Percentiles rank a stretch among this genome's conserved stretches.
These are phyloP conservation scores for Microplitis manilae DNA, from an alignment of 2,888 invertebrate species.

Conservation along the genomic window DNA sequence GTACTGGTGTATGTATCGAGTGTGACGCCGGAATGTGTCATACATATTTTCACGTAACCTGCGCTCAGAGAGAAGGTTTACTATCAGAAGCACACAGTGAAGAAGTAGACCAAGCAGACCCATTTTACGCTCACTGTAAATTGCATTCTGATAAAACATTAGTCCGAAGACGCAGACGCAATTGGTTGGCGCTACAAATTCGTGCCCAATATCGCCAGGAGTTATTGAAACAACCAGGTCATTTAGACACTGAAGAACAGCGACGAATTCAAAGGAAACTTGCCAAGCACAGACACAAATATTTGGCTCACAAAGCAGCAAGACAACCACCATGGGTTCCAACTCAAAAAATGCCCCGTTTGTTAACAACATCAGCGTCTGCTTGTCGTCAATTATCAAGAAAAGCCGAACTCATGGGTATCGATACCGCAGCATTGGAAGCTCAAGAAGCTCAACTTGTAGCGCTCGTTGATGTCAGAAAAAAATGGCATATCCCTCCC, in stretches of 20 bases:
- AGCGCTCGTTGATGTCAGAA: slow-evolving; percentile 87
- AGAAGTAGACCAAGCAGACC: slow-evolving; percentile 93
- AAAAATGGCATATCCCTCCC: slow-evolving; percentile 95
- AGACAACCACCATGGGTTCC: slow-evolving; percentile 92
- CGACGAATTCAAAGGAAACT: slow-evolving; percentile 85
- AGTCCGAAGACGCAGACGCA: slow-evolving; percentile 84
- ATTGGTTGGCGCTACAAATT: slow-evolving; percentile 90
- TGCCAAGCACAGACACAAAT: slow-evolving; percentile 89
- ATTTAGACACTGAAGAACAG: slow-evolving; percentile 79
- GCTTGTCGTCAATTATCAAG: slow-evolving; percentile 86
- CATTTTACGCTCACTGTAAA: slow-evolving; percentile 97
- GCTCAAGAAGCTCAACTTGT: slow-evolving; percentile 88
- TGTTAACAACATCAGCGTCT: slow-evolving; percentile 91
- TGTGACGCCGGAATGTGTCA: slow-evolving; percentile 99
- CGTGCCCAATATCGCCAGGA: slow-evolving; percentile 80
- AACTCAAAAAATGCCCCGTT: slow-evolving; percentile 93
- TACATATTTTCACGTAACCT: slow-evolving; percentile 97
- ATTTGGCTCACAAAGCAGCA: slow-evolving; percentile 81
- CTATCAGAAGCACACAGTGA: slow-evolving; percentile 93
- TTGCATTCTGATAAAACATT: slow-evolving; percentile 94
- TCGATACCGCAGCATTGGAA: slow-evolving; percentile 86
- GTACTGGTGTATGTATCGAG: slow-evolving; percentile 95
- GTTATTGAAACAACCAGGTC: slow-evolving; percentile 75
- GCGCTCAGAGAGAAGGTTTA: slow-evolving; percentile 94
- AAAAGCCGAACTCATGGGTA: slow-evolving; percentile 93